Evolutionary conservation across 1,140 invertebrate species (phyloP).

Genomic region (Sarcophaga bullata): DNA sequence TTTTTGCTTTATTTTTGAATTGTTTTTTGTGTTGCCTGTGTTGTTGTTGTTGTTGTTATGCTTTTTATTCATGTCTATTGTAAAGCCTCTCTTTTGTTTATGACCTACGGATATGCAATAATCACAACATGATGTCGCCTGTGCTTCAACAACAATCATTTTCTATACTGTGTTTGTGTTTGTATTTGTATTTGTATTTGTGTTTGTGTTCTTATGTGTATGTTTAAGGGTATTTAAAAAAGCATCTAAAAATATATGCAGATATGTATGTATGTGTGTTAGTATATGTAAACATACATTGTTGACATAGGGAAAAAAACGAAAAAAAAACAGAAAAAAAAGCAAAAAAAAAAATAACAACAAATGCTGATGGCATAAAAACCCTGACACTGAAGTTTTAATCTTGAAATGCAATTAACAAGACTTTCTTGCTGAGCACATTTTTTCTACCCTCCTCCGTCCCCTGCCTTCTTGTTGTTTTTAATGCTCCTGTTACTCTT

Average conservation of each 20-base stretch:
- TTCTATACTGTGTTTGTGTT: too few relatives aligned
- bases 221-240: too few relatives aligned
- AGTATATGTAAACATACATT: constrained; percentile 8
- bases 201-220: too few relatives aligned
- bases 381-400: constrained; percentile 40
- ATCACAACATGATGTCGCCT: constrained; percentile 26
- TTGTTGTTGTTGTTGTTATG: neutral
- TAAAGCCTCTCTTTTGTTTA: constrained; percentile 30
- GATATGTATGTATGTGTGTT: neutral
- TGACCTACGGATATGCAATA: constrained; percentile 32
- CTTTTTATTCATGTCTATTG: neutral
- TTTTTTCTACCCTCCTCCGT: neutral
- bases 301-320: constrained; percentile 3
- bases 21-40: too few relatives aligned
- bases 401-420: constrained; percentile 41
- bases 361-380: constrained; percentile 35
- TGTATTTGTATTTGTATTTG: neutral
- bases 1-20: too few relatives aligned
- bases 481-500: too few relatives aligned
- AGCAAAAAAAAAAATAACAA: neutral
- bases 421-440: constrained; percentile 23
- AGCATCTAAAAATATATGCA: too few relatives aligned
- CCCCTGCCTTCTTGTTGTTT: neutral
- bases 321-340: neutral
- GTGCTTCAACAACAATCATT: neutral